Percentiles rank a stretch among this genome's conserved stretches.
phyloP scores from a whole-genome alignment of 1,140 invertebrate species.

The Drosophila arizonae region DNA sequence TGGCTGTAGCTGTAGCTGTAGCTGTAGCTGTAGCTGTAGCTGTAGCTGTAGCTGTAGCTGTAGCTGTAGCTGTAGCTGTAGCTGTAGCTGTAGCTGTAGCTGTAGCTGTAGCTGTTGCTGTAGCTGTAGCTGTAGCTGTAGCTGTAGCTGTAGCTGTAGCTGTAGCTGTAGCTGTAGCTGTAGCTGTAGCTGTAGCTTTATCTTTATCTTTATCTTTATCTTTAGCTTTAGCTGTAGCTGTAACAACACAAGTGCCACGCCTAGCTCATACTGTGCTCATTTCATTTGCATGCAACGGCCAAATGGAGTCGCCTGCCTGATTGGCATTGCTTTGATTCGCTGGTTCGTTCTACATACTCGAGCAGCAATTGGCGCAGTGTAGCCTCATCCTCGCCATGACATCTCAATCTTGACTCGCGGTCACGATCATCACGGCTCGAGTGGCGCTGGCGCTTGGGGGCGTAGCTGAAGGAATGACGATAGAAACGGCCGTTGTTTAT shows the following conservation, averaged over 20 bases:
- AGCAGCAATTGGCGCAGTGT: constrained; percentile 83
- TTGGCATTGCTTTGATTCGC: not conserved
- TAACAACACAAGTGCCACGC: not conserved
- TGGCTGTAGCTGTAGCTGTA: constrained; percentile 10
- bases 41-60: constrained; percentile 10
- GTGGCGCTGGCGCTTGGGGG: constrained; percentile 76
- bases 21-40: constrained; percentile 14
- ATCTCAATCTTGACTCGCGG: constrained; percentile 81
- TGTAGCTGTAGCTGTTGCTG: no score
- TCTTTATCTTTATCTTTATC: no score
- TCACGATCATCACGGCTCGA: constrained; percentile 79
- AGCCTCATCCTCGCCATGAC: constrained; percentile 83
- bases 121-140: no score
- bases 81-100: no score
- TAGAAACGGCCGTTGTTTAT: constrained; percentile 82
- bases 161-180: no score
- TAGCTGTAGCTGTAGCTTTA: not conserved
- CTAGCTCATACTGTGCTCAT: constrained; percentile 48
- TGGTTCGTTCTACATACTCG: constrained; percentile 73
- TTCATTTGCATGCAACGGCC: constrained; percentile 26
- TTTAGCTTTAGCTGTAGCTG: not conserved
- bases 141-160: no score
- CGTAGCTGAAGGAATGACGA: constrained; percentile 83
- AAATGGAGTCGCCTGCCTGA: not conserved
- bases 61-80: not conserved